phyloP scores from a whole-genome alignment of 2,888 invertebrate species.

The Diachrysia chrysitis region DNA sequence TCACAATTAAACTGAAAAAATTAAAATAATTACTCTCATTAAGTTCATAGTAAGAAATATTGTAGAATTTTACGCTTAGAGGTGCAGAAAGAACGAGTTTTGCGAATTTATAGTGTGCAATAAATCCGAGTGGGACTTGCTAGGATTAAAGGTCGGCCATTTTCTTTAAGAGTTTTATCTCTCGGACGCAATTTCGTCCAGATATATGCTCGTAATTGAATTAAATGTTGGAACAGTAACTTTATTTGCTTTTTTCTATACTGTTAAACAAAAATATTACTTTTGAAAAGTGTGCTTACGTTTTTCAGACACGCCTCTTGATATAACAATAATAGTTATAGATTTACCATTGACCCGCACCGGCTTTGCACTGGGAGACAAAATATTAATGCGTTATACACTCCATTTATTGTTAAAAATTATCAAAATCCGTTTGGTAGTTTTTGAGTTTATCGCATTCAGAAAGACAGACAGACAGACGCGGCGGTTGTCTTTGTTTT shows the following conservation, averaged over 20 bases:
- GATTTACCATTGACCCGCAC: too few relatives aligned
- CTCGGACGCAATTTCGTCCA: slow-evolving; percentile 44
- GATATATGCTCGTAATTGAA: slow-evolving; percentile 45
- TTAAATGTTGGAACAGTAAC: slow-evolving; percentile 19
- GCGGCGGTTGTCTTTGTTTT: too few relatives aligned
- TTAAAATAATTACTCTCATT: not conserved
- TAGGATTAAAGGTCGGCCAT: slow-evolving; percentile 57
- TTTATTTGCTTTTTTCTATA: not conserved
- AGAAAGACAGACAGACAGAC: too few relatives aligned
- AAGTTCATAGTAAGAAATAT: slow-evolving; percentile 10
- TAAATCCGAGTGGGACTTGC: slow-evolving; percentile 59
- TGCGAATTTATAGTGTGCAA: slow-evolving; percentile 54
- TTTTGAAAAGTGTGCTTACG: too few relatives aligned
- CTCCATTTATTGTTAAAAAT: too few relatives aligned
- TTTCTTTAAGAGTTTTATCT: slow-evolving; percentile 60
- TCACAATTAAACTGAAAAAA: not conserved
- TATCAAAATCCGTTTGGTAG: too few relatives aligned
- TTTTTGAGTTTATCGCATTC: too few relatives aligned
- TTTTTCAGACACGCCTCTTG: too few relatives aligned
- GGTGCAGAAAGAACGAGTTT: slow-evolving; percentile 38
- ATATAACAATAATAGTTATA: too few relatives aligned
- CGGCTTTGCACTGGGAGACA: too few relatives aligned
- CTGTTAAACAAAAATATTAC: not conserved
- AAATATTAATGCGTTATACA: too few relatives aligned
- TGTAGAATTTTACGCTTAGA: slow-evolving; percentile 17